Base-by-base conservation (phyloP, 2,113 vertebrate species). In the Raja brachyura region DNA sequence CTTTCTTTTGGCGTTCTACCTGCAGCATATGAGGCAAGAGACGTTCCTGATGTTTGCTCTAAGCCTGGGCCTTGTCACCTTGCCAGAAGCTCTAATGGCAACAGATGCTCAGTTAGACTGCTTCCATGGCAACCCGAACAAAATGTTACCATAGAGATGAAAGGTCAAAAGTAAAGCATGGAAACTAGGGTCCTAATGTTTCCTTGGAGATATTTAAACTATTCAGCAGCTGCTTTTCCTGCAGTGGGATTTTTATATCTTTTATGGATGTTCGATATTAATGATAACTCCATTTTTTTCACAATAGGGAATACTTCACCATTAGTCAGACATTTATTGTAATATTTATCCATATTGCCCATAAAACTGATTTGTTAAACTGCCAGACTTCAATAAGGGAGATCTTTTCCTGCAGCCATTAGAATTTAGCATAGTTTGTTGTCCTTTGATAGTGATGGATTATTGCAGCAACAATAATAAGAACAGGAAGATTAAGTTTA, bases 81-180 rank as follows among this genome's bases (percentile, higher is more conserved):
- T 92, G 90, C 63, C 63, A 92, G 63, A 28, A 48, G 11, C 90
- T 73, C 39, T 54, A 92, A 68, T 54, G 90, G 68, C 68, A 70
- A 73, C 88, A 92, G 88, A 92, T 92, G 66, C 88, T 90, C 66
- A 20, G 63, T n/a, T 61, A 93, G 54, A 74, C 56, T 92, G 94
- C 94, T 95, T 93, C 94, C 94, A 94, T 68, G 94, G 94, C 93
- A 95, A 95, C 93, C 20, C 6, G 70, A 28, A 93, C 75, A 90
- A 93, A 93, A 93, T 93, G 93, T 95, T 95, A 94, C 94, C 93
- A 77, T 94, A 94, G 94, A 93, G 93, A 94, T 93, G 75, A 93
- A 93, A 93, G 94, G 94, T 94, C 94, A 86, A 68, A 92, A 93
- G 93, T 78, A 78, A 93, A 94, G 85, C 77, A 73, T 79, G 61